These are phyloP conservation scores for Chaetops frenatus DNA, from an alignment of 2,113 vertebrate genomes.

Conservation along the genomic window DNA sequence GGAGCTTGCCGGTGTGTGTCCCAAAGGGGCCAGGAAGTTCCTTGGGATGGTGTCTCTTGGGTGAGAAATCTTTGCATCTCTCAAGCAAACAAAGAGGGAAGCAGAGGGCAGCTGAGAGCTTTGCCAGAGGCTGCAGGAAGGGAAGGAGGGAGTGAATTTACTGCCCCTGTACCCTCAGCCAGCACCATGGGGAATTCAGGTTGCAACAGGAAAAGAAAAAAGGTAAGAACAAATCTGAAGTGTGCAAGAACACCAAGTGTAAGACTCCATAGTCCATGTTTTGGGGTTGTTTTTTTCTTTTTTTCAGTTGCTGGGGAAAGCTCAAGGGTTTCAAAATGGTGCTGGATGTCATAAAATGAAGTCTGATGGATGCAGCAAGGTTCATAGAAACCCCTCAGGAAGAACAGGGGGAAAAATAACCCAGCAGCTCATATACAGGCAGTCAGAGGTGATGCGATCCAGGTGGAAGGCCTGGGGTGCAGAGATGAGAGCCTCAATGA, in stretches of 20 bases:
- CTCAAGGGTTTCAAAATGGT: neutral
- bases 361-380: neutral
- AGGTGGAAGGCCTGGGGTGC: neutral
- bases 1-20: fast-evolving
- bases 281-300: neutral
- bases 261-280: neutral
- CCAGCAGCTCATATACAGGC: fast-evolving
- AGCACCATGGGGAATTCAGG: fast-evolving
- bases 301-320: neutral
- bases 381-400: neutral
- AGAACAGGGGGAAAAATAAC: neutral
- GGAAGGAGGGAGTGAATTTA: neutral
- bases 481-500: neutral
- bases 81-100: fast-evolving
- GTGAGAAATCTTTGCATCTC: neutral
- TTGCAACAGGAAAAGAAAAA: neutral
- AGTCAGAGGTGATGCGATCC: neutral
- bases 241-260: neutral
- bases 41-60: neutral
- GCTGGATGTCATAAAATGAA: neutral
- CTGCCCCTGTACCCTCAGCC: neutral
- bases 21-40: fast-evolving
- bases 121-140: neutral
- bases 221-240: neutral
- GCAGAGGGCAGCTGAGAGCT: no score